Evolutionary conservation across 2,888 invertebrate species (phyloP), one percentile per base, ranked within the genome.

Genomic region (Mythimna loreyi): DNA sequence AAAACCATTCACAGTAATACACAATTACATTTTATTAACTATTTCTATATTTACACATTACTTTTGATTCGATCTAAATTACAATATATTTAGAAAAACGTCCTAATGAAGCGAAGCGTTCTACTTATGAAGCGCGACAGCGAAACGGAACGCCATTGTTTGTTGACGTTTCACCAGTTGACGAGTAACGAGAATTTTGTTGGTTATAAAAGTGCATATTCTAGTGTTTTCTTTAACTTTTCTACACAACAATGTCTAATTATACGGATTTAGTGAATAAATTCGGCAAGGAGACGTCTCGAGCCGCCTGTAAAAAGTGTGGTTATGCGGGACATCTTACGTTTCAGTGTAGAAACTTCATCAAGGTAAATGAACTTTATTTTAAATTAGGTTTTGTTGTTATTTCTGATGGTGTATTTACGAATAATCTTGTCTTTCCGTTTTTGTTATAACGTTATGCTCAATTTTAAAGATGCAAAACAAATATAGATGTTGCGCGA

Each of bases 311-410:
- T 91, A 98, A 98, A 91, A 99, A 99, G 93, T 99, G 99, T 96
- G 99, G 99, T 81, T 99, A 99, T 93, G 98, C 98, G 74, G 99
- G 99, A 1, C 99, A 99, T 92, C 96, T 99, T 85, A 99, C 99
- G 19, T 99, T 98, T 92, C 99, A 99, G 91, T 99, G 99, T 89
- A 96, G 99, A 85, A 99, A 99, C 93, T 99, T 99, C 92, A 97
- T 99, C 68, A 98, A 99, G 96, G 97, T 97, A 94, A 92, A 91
- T 90, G 4, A 33, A 36, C 40, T 58, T 50, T 52, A 28, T 52
- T 52, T 30, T 11, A 53, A 45, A 3, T n/a, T n/a, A 9, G 16
- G 7, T 53, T 65, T 40, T 7, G 13, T 36, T 75, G 2, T 25
- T 30, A 23, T 43, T 28, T 25, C 5, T 50, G n/a, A 3, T 16